These are phyloP conservation scores for Drosophila mulleri DNA, from an alignment of 2,888 invertebrate species.

Conservation along the genomic window DNA sequence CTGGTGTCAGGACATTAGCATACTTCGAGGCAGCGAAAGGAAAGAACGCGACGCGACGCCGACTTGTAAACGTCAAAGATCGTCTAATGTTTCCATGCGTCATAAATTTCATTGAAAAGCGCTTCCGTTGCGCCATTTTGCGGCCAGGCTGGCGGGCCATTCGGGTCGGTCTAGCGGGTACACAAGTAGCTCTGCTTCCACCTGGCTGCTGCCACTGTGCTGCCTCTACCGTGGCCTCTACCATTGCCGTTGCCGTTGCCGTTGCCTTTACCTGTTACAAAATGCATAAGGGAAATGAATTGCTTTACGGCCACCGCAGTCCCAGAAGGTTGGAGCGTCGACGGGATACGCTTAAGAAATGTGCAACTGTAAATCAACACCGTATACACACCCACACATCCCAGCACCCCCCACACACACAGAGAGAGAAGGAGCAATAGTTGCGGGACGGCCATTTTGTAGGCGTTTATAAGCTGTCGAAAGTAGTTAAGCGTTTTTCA, in stretches of 20 bases:
- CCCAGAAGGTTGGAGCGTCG: conserved; percentile 54
- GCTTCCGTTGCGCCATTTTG: conserved; percentile 81
- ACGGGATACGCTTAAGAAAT: conserved; percentile 63
- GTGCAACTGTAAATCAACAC: conserved; percentile 81
- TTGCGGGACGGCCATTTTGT: conserved; percentile 69
- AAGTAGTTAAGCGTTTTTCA: conserved; percentile 82
- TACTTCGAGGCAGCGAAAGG: conserved; percentile 29
- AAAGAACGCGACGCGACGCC: conserved; percentile 36
- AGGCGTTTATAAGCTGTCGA: conserved; percentile 82
- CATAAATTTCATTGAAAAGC: conserved; percentile 83
- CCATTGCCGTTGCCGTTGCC: conserved; percentile 18
- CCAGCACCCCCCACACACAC: conserved; percentile 7
- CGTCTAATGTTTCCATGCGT: conserved; percentile 83
- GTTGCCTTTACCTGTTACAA: conserved; percentile 56
- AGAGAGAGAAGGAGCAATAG: conserved; percentile 42
- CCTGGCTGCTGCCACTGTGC: conserved; percentile 31
- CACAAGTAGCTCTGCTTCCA: conserved; percentile 29
- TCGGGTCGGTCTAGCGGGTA: conserved; percentile 16
- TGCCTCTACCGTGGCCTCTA: conserved; percentile 27
- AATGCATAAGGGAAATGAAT: conserved; percentile 82
- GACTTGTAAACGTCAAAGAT: conserved; percentile 81
- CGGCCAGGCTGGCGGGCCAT: conserved; percentile 23
- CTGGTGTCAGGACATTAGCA: conserved; percentile 68
- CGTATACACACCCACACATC: conserved; percentile 31
- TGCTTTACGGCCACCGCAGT: conserved; percentile 80